phyloP scores from a whole-genome alignment of 2,797 vertebrate genomes.

The Pangasius krempfi region DNA sequence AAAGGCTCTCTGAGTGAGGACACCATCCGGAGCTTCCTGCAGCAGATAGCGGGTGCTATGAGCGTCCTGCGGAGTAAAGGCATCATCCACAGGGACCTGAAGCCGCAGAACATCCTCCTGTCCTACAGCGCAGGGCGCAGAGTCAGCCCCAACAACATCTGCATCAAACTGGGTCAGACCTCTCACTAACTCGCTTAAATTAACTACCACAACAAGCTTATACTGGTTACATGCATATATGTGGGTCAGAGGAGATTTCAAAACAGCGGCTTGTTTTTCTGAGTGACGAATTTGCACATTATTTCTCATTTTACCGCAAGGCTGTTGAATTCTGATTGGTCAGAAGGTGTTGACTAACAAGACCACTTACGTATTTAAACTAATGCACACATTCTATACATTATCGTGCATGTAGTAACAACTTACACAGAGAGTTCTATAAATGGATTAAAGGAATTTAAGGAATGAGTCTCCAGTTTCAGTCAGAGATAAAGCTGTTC shows the following conservation, averaged over 20 bases:
- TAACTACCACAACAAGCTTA: not conserved
- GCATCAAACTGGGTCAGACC: constrained; percentile 90
- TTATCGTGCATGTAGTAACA: not conserved
- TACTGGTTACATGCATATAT: not conserved
- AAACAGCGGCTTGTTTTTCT: not conserved
- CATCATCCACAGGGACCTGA: constrained; percentile 94
- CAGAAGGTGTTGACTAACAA: not conserved
- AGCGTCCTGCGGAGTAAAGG: constrained; percentile 89
- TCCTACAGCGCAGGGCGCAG: constrained; percentile 83
- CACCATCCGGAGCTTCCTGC: constrained; percentile 92
- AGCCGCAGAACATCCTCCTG: constrained; percentile 96
- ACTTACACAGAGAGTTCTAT: too few species aligned
- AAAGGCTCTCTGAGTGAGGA: constrained; percentile 94
- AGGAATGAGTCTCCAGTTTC: not conserved
- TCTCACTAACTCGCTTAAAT: not conserved
- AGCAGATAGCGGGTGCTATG: constrained; percentile 95
- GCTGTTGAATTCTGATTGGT: not conserved
- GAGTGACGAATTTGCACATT: not conserved
- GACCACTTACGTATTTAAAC: not conserved
- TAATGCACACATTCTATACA: not conserved
- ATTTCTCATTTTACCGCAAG: not conserved
- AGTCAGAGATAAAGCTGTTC: not conserved
- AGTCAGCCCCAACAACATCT: constrained; percentile 85
- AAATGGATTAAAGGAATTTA: not conserved
- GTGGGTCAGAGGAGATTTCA: not conserved